phyloP scores from a whole-genome alignment of 2,888 invertebrate genomes.

The Eurytoma adleriae region DNA sequence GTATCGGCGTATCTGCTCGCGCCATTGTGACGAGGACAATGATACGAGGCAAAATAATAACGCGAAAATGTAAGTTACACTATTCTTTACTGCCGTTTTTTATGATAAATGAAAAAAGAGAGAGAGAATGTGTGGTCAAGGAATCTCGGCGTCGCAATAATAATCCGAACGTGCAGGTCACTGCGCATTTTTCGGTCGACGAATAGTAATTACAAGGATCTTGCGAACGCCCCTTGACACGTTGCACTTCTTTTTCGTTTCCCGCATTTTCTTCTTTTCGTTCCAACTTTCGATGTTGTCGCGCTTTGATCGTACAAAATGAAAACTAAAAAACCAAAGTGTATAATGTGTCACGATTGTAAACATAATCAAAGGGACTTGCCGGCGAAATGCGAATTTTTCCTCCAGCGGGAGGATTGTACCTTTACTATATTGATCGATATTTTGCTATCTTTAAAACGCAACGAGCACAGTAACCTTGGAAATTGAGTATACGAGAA shows the following conservation, averaged over 20 bases:
- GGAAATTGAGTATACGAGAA: too few relatives aligned
- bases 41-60: neutral
- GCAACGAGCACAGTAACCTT: too few relatives aligned
- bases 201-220: conserved; percentile 13
- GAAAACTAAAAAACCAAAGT: neutral
- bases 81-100: conserved; percentile 41
- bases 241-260: neutral
- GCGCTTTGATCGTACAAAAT: conserved; percentile 42
- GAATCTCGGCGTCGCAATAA: neutral
- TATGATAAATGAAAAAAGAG: neutral
- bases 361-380: conserved; percentile 12
- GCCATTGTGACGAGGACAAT: neutral
- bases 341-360: too few relatives aligned
- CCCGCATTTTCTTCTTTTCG: neutral
- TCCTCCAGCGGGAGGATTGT: neutral
- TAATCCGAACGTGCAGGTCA: neutral
- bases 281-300: conserved; percentile 16
- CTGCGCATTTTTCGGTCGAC: conserved; percentile 9
- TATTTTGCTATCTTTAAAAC: too few relatives aligned
- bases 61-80: conserved; percentile 17
- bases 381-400: conserved; percentile 11
- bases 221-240: conserved; percentile 13
- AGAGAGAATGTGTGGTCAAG: neutral
- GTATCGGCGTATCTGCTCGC: conserved; percentile 14
- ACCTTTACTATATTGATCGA: neutral